phyloP scores from a whole-genome alignment of 2,797 vertebrate species.

The Acipenser ruthenus region DNA sequence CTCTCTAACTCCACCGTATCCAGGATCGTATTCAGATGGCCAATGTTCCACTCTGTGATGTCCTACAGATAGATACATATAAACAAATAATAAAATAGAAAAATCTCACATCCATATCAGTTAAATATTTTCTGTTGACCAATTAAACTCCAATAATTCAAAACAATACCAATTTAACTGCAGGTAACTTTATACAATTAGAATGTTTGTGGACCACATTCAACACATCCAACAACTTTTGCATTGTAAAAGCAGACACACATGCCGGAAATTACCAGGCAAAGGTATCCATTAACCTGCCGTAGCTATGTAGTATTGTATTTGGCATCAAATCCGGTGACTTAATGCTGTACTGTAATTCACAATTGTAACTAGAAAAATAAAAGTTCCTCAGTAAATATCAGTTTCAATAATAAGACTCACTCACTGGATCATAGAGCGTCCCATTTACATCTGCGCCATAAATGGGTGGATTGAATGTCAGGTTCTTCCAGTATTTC shows the following conservation, averaged over 20 bases:
- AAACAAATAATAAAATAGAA: no score
- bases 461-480: slow-evolving; percentile 88
- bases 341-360: slow-evolving; percentile 5
- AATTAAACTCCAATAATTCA: neutral
- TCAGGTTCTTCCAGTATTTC: slow-evolving; percentile 97
- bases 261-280: neutral
- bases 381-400: neutral
- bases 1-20: slow-evolving; percentile 87
- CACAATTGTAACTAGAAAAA: neutral
- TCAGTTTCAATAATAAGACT: neutral
- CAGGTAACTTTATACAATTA: neutral
- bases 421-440: slow-evolving; percentile 80
- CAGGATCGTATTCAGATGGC: slow-evolving; percentile 80
- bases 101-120: no score
- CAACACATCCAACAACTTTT: neutral
- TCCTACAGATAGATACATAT: slow-evolving; percentile 52
- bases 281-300: neutral
- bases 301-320: neutral
- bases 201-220: neutral
- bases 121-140: neutral
- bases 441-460: slow-evolving; percentile 90
- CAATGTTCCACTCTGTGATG: slow-evolving; percentile 87
- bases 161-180: neutral
- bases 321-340: neutral
- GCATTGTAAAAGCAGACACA: neutral